These are phyloP conservation scores for Matsumyia berberina DNA, from an alignment of 2,888 invertebrate genomes.

Conservation along the genomic window DNA sequence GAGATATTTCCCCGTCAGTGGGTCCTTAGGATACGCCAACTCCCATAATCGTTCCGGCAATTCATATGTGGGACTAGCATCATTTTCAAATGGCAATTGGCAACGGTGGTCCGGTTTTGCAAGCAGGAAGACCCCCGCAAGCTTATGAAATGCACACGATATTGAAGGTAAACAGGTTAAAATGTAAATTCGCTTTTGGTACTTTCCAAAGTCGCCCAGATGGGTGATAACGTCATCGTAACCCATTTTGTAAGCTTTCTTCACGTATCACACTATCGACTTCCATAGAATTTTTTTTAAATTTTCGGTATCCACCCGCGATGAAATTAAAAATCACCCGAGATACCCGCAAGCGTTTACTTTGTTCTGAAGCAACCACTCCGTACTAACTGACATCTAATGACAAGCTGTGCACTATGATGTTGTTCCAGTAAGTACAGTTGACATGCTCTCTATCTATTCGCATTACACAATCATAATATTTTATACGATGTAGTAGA, in stretches of 20 bases:
- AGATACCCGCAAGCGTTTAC: no score
- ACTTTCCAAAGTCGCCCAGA: slow-evolving; percentile 89
- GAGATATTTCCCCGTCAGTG: slow-evolving; percentile 84
- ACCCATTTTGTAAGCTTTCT: slow-evolving; percentile 85
- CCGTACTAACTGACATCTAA: no score
- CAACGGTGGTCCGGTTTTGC: slow-evolving; percentile 89
- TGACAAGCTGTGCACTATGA: no score
- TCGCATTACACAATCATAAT: no score
- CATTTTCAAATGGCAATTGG: slow-evolving; percentile 86
- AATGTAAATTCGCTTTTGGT: slow-evolving; percentile 89
- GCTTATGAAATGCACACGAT: slow-evolving; percentile 89
- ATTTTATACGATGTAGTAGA: no score
- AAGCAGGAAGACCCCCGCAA: slow-evolving; percentile 89
- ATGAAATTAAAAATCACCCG: no score
- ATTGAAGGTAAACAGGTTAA: slow-evolving; percentile 89
- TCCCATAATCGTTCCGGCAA: slow-evolving; percentile 84
- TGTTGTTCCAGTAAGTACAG: no score
- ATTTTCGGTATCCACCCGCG: no score
- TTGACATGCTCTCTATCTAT: no score
- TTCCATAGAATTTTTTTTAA: neutral
- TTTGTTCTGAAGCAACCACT: no score
- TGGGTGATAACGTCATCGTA: slow-evolving; percentile 89
- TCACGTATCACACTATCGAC: slow-evolving; percentile 6
- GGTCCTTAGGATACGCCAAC: slow-evolving; percentile 86
- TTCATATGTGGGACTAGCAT: slow-evolving; percentile 84